A percentile compares a stretch with the other conserved stretches of the same genome.
phyloP scores from a whole-genome alignment of 2,797 vertebrate genomes.

The Acipenser transmontanus region DNA sequence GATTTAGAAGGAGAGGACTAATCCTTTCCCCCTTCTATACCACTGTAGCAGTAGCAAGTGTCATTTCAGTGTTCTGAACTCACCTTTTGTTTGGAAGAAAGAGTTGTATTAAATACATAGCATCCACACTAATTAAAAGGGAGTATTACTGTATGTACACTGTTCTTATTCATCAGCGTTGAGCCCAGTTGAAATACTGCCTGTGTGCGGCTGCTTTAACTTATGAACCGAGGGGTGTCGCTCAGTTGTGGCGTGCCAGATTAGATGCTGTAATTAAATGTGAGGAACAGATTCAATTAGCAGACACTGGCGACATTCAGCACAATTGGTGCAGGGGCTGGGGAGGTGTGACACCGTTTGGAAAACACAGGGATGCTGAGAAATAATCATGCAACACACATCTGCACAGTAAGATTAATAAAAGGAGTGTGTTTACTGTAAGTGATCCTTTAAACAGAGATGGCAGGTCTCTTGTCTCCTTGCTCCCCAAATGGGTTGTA shows the following conservation, averaged over 20 bases:
- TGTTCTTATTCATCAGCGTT: too few species aligned
- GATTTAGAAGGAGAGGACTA: too few species aligned
- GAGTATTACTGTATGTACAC: too few species aligned
- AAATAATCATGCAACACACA: not conserved
- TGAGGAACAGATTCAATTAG: not conserved
- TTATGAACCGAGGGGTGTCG: not conserved
- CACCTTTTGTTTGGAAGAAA: too few species aligned
- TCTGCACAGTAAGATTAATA: not conserved
- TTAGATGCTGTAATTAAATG: conserved; percentile 1
- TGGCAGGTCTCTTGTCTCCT: not conserved
- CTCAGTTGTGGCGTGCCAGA: not conserved
- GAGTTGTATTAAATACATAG: too few species aligned
- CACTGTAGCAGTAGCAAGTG: too few species aligned
- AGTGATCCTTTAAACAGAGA: not conserved
- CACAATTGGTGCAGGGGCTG: not conserved
- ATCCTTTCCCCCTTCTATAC: too few species aligned
- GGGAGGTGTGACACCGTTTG: not conserved
- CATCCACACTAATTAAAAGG: too few species aligned
- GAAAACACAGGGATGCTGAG: not conserved
- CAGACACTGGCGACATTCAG: not conserved
- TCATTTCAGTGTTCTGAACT: too few species aligned
- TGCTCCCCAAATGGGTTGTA: not conserved
- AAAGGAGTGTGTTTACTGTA: not conserved
- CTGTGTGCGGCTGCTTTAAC: too few species aligned
- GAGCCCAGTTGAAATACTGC: too few species aligned